phyloP scores from a whole-genome alignment of 2,113 vertebrate species.

The Herpetotheres cachinnans region DNA sequence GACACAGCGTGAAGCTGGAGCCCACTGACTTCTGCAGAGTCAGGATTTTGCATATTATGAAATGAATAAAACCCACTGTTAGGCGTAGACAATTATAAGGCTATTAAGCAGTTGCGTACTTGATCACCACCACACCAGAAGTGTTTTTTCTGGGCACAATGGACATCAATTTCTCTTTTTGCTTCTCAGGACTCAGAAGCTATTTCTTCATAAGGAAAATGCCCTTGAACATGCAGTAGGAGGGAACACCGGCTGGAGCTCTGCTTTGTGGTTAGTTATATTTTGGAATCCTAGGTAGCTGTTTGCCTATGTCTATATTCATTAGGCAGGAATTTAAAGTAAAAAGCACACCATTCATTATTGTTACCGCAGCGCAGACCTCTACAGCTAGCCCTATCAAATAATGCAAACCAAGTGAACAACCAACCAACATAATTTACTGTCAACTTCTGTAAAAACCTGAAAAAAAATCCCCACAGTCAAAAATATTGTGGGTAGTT shows the following conservation, averaged over 20 bases:
- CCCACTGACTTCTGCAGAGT: not conserved
- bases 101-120: not conserved
- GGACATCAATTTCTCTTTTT: not conserved
- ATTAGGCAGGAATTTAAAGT: constrained; percentile 58
- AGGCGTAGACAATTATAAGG: not conserved
- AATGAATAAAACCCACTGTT: not conserved
- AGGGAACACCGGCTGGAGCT: constrained; percentile 26
- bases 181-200: not conserved
- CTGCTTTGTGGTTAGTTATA: constrained; percentile 41
- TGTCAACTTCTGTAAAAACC: constrained; percentile 21
- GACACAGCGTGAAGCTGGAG: not conserved
- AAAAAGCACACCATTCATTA: constrained; percentile 45
- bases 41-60: not conserved
- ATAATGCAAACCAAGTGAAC: constrained; percentile 48
- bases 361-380: constrained; percentile 11
- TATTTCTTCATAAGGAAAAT: not conserved
- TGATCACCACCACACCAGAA: not conserved
- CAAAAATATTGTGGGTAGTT: constrained; percentile 30
- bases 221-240: not conserved
- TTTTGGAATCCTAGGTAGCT: constrained; percentile 49
- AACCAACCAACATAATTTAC: constrained; percentile 43
- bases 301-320: constrained; percentile 63
- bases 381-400: constrained; percentile 17
- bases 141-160: not conserved
- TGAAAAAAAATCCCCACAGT: constrained; percentile 15